phyloP scores from a whole-genome alignment of 2,888 invertebrate species.

The Clanis bilineata region DNA sequence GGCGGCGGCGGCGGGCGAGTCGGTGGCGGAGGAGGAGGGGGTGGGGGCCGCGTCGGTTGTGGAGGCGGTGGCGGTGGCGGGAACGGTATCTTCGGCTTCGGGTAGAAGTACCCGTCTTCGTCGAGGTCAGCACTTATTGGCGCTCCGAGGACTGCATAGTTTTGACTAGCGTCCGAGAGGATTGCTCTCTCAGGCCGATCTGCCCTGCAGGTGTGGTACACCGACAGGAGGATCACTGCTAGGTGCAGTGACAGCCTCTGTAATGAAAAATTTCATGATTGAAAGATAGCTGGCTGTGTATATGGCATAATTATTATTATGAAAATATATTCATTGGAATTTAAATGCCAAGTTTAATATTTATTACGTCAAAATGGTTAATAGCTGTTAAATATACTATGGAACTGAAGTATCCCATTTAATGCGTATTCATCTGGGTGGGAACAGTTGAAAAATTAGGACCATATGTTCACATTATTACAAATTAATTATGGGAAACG shows the following conservation, averaged over 20 bases:
- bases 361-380: too few relatives aligned
- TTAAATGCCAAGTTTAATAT: too few relatives aligned
- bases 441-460: too few relatives aligned
- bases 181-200: conserved; percentile 61
- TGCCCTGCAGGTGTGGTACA: conserved; percentile 63
- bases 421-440: too few relatives aligned
- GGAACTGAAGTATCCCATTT: too few relatives aligned
- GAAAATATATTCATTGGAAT: too few relatives aligned
- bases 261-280: conserved; percentile 21
- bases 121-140: conserved; percentile 64
- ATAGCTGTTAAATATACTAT: too few relatives aligned
- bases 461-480: too few relatives aligned
- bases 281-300: too few relatives aligned
- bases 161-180: conserved; percentile 57
- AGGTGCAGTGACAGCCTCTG: conserved; percentile 78
- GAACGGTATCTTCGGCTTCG: conserved; percentile 68
- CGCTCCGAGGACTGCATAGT: conserved; percentile 66
- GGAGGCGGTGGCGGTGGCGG: conserved; percentile 54
- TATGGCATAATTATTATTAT: too few relatives aligned
- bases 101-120: conserved; percentile 77
- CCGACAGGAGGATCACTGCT: conserved; percentile 70
- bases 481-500: too few relatives aligned
- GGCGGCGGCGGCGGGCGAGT: conserved; percentile 27
- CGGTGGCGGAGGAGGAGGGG: conserved; percentile 28
- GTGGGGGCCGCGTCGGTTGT: conserved; percentile 32